Conservation (phyloP, 2,113 vertebrate genomes). For the Spea multiplicata region DNA sequence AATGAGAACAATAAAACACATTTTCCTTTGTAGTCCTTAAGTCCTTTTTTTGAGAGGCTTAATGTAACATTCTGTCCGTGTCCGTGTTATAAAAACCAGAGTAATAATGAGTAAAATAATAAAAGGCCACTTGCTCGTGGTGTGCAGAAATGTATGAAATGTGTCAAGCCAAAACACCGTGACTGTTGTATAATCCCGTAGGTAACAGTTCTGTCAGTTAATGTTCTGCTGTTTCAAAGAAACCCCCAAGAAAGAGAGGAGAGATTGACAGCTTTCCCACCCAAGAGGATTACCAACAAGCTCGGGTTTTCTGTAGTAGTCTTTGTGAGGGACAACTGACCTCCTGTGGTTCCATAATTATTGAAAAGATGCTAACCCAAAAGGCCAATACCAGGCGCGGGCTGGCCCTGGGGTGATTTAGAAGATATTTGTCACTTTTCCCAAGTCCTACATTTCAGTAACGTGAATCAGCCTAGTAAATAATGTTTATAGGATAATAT, state of each 20-base stretch:
- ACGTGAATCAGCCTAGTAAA: no score
- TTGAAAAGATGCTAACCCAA: conserved; percentile 11
- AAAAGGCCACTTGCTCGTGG: neutral
- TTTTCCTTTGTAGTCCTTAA: no score
- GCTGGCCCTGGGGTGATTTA: no score
- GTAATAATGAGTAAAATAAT: no score
- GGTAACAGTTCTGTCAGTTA: neutral
- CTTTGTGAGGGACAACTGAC: conserved; percentile 20
- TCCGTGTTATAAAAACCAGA: no score
- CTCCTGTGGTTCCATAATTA: conserved; percentile 4
- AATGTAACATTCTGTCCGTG: no score
- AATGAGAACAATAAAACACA: no score
- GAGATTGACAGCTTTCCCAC: conserved; percentile 20
- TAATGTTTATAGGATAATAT: no score
- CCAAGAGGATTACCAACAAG: conserved; percentile 1
- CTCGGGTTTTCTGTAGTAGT: neutral
- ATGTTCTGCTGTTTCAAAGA: neutral
- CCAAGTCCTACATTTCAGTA: no score
- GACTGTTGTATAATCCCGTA: neutral
- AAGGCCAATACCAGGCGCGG: neutral
- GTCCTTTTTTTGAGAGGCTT: no score
- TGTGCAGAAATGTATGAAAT: neutral
- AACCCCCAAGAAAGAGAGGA: neutral
- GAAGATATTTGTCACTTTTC: no score
- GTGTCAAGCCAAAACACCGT: neutral